Base-by-base conservation (phyloP, 1,140 invertebrate species). In the Bombus polaris region DNA sequence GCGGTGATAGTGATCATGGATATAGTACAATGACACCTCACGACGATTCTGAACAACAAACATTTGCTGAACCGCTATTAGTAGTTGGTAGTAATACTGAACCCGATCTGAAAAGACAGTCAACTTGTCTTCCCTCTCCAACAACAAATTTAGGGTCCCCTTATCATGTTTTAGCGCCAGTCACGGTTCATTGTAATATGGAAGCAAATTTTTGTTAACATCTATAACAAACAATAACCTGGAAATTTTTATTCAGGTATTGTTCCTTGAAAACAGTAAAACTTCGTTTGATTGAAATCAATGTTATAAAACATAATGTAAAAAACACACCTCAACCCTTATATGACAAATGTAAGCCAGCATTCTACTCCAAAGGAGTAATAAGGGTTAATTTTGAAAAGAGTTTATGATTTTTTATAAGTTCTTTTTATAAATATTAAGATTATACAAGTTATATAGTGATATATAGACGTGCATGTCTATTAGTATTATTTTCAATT, bases 1-100 rank as follows among this genome's bases (percentile, higher is more conserved):
- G 97, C 15, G 97, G 97, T 10, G 98, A 98, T 89, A 98, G 98
- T 53, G 98, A 99, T 95, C 98, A 99, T 93, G 98, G 98, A 5
- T 99, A 99, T 93, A 98, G 98, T 32, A 99, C 98, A 0, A 99
- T 99, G 98, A 99, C 98, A 0, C 98, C 98, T 1, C 97, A 98
- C 89, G 98, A 98, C 88, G 98, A 99, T 92, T 97, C 96, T 6
- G 98, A 98, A 91, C 97, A 97, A 87, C 96, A 97, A 72, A 97
- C 97, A 15, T 97, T 98, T 87, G 97, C 97, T 22, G 96, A 97
- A 89, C 96, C 96, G 2, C 83, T 96, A 13, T 90, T 96, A 12
- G 83, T 95, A 18, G 86, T 95, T 91, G 88, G 95, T 88, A 85
- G 94, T 93, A 94, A 95, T 94, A 89, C 92, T 91, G 88, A 95